Percentiles rank a stretch among this genome's conserved stretches.
phyloP scores from a whole-genome alignment of 64 coral and sea anemone species.

The Trachythela sp. region DNA sequence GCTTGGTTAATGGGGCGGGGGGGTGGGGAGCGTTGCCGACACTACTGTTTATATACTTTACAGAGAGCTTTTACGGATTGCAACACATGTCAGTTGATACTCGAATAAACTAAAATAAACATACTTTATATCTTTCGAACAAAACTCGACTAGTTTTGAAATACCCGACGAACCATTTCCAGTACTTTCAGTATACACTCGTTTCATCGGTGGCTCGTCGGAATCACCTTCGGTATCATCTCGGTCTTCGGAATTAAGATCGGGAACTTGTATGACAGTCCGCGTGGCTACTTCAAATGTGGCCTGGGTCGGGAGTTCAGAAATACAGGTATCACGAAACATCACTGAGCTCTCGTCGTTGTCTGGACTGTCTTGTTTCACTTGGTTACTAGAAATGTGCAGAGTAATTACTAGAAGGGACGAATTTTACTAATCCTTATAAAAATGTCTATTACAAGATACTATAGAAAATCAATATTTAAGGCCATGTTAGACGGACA shows the following conservation, averaged over 20 bases:
- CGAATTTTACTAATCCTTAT: no score
- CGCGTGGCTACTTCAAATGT: neutral
- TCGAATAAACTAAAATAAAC: neutral
- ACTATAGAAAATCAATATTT: no score
- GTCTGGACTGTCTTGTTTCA: neutral
- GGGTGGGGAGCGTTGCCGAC: no score
- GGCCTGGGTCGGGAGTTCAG: conserved; percentile 10
- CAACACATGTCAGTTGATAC: no score
- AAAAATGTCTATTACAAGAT: no score
- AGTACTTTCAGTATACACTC: conserved; percentile 48
- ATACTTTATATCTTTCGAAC: conserved; percentile 99
- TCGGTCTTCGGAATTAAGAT: conserved; percentile 39
- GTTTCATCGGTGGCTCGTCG: conserved; percentile 52
- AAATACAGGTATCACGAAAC: conserved; percentile 6
- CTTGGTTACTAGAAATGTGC: neutral
- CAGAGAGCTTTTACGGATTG: no score
- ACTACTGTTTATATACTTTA: no score
- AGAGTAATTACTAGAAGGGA: neutral
- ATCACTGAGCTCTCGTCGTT: neutral
- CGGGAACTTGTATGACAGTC: conserved; percentile 29
- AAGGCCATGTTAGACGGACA: no score
- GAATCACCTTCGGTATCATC: conserved; percentile 65
- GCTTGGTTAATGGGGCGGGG: no score
- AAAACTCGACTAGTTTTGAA: conserved; percentile 98
- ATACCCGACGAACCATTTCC: conserved; percentile 77